Evolutionary conservation across 1,140 invertebrate species (phyloP).

Genomic region (Drosophila watanabei): DNA sequence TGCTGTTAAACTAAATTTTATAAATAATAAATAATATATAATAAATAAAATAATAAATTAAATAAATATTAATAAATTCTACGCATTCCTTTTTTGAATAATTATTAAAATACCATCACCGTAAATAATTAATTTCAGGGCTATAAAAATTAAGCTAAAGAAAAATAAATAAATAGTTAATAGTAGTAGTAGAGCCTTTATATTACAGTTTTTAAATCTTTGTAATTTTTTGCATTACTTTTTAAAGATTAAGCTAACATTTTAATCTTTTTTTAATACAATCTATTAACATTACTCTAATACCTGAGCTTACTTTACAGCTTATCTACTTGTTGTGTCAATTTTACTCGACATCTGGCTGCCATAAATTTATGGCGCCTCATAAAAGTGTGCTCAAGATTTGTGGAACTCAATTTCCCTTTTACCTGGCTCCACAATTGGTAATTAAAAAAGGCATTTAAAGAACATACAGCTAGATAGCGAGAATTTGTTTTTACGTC

Average conservation of each 20-base stretch:
- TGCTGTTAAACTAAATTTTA: too few relatives aligned
- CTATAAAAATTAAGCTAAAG: background rate
- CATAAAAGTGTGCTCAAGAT: conserved; percentile 69
- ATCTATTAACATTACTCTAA: background rate
- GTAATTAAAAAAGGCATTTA: conserved; percentile 21
- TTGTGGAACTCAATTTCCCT: conserved; percentile 7
- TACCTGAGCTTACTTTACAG: background rate
- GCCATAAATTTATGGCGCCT: conserved; percentile 26
- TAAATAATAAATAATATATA: too few relatives aligned
- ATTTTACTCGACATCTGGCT: conserved; percentile 9
- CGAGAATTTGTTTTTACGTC: conserved; percentile 14
- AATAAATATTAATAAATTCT: too few relatives aligned
- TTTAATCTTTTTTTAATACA: background rate
- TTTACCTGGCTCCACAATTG: conserved; percentile 1
- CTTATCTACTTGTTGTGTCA: background rate
- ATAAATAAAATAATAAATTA: too few relatives aligned
- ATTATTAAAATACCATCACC: too few relatives aligned
- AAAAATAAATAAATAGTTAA: background rate
- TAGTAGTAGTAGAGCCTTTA: background rate
- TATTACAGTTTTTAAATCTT: too few relatives aligned
- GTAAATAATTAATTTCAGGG: background rate
- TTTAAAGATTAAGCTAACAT: background rate
- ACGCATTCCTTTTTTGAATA: background rate
- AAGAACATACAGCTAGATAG: conserved; percentile 12
- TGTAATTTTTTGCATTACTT: background rate